Conservation (phyloP, 2,888 invertebrate species). For the Pemphredon lugubris region DNA sequence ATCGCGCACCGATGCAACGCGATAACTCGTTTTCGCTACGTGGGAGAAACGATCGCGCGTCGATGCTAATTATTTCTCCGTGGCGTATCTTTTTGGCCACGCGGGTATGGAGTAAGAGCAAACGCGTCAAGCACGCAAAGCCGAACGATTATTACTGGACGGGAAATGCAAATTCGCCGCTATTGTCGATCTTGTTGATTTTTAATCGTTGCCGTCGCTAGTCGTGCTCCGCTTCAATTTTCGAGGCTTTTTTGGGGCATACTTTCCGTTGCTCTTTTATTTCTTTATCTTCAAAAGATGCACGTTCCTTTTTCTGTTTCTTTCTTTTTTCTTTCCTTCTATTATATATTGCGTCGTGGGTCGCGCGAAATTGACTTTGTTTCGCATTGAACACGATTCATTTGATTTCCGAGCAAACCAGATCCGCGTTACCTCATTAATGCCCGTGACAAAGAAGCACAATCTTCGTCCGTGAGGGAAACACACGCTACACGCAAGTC, state of each 20-base stretch:
- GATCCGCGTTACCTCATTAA: background rate
- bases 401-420: background rate
- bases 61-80: slow-evolving; percentile 8
- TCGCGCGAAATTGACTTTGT: background rate
- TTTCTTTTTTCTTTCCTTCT: slow-evolving; percentile 4
- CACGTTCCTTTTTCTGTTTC: background rate
- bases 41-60: background rate
- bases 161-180: slow-evolving; percentile 9
- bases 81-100: background rate
- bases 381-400: background rate
- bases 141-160: background rate
- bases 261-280: slow-evolving; percentile 5
- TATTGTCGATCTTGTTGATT: slow-evolving; percentile 15
- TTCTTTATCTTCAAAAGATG: background rate
- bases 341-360: background rate
- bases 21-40: background rate
- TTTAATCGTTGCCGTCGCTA: slow-evolving; percentile 20
- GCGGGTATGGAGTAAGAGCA: background rate
- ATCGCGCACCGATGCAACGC: slow-evolving; percentile 14
- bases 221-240: slow-evolving; percentile 22
- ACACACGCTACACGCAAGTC: no score
- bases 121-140: background rate
- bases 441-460: slow-evolving; percentile 4
- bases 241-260: slow-evolving; percentile 11
- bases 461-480: slow-evolving; percentile 2